Base-by-base conservation (phyloP, 2,888 invertebrate species). In the Cerastis leucographa region DNA sequence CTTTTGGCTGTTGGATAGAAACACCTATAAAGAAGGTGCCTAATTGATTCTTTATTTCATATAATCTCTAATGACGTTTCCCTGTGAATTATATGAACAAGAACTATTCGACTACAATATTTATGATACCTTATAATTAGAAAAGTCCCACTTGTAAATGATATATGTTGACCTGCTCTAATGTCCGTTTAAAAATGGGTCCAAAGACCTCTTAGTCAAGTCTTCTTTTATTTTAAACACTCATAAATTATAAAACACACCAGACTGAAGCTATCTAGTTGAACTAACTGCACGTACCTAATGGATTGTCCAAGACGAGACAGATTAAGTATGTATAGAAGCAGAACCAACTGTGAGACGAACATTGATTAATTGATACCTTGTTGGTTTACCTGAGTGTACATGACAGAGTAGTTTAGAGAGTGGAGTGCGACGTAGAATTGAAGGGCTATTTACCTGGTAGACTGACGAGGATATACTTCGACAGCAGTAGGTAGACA, bases 361-460 rank as follows among this genome's bases (percentile, higher is more conserved):
- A 69, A 61, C 76, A 66, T 76, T 81, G 76, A 84, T 78, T 83
- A 78, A 85, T 85, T 84, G 68, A 84, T 75, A 71, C 25, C 54
- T 59, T 72, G 61, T 35, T 44, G 19, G 64, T 69, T 40, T 46
- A 73, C 67, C 69, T 80, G 71, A 51, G 69, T 25, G n/a, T 74
- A 69, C 77, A 46, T 51, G 76, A 62, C 68, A 49, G 17, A 70
- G 69, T 70, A 64, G 29, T 79, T 59, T 14, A 40, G 54, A 71
- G 29, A 35, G 73, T 73, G 46, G 12, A 29, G 19, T 54, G 49
- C 8, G 3, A 46, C 12, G 14, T 9, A 14, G 11, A n/a, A 67
- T 49, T 66, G 11, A 51, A 54, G 44, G 54, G 40, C 9, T 22
- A 17, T 73, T 73, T 6, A 74, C 14, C 46, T 22, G 19, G 7